These are phyloP conservation scores for Macrochelys suwanniensis DNA, from an alignment of 2,797 vertebrate genomes.

Conservation along the genomic window DNA sequence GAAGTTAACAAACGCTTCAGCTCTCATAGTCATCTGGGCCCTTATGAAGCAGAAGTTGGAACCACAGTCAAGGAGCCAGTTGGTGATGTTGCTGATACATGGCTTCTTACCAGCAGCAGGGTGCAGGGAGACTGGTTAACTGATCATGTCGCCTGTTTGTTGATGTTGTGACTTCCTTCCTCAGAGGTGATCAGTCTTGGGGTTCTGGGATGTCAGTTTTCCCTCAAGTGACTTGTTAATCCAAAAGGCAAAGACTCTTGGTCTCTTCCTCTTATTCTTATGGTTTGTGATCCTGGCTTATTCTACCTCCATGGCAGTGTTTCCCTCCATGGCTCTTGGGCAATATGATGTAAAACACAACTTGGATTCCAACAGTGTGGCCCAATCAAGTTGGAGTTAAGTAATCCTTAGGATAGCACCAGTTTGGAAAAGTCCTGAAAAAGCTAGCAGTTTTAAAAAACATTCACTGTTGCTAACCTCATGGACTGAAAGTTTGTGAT, in stretches of 20 bases:
- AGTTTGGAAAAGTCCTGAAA: neutral
- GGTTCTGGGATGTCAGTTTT: neutral
- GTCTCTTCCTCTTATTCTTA: neutral
- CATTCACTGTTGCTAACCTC: neutral
- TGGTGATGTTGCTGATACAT: neutral
- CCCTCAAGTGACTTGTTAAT: neutral
- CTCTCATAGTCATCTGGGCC: neutral
- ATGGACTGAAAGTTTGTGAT: neutral
- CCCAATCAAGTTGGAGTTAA: neutral
- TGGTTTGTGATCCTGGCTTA: neutral
- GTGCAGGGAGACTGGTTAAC: neutral
- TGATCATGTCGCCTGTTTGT: neutral
- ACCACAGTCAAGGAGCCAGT: neutral
- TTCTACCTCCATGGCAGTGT: neutral
- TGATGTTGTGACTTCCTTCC: neutral
- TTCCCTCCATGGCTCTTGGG: neutral
- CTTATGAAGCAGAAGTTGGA: neutral
- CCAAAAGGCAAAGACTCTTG: neutral
- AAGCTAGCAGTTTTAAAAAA: neutral
- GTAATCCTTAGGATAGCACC: accelerated
- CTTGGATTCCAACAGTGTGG: neutral
- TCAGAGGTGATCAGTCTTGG: neutral
- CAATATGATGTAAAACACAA: neutral
- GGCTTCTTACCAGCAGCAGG: neutral
- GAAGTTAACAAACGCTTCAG: neutral